A percentile compares a stretch with the other conserved stretches of the same genome.
Conservation (phyloP, 2,888 invertebrate species). For the Trachelus stipa region DNA sequence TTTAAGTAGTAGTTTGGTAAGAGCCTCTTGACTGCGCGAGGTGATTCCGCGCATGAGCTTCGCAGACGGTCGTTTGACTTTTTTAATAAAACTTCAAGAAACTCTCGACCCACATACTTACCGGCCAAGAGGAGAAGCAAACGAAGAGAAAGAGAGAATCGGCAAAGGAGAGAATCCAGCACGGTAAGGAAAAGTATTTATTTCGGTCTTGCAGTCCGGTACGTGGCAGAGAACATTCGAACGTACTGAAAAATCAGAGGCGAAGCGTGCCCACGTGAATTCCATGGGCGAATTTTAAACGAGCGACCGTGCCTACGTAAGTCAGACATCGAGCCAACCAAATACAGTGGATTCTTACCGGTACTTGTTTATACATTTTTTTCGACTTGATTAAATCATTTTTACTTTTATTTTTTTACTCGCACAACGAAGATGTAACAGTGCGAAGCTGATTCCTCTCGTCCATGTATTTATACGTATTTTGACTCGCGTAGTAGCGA, state of each 20-base stretch:
- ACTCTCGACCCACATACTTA: too few relatives aligned
- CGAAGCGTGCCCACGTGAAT: constrained; percentile 11
- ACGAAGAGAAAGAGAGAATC: not conserved
- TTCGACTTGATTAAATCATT: not conserved
- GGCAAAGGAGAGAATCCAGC: not conserved
- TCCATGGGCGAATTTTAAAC: constrained; percentile 6
- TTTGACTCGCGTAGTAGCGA: not conserved
- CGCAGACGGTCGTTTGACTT: not conserved
- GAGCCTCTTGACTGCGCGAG: not conserved
- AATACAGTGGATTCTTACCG: not conserved
- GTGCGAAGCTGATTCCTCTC: not conserved
- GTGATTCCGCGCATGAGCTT: not conserved
- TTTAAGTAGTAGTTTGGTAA: constrained; percentile 1
- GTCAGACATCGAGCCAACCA: not conserved
- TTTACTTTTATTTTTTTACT: not conserved
- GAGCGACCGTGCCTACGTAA: constrained; percentile 7
- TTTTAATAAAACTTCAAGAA: not conserved
- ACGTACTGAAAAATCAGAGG: constrained; percentile 5
- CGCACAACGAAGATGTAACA: not conserved
- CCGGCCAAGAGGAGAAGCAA: not conserved
- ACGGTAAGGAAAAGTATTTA: not conserved
- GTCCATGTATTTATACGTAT: not conserved
- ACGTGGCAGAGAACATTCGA: not conserved
- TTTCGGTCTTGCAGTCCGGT: not conserved
- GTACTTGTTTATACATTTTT: not conserved